Conservation (phyloP, 2,888 invertebrate genomes). For the Leptinotarsa peninsularis region DNA sequence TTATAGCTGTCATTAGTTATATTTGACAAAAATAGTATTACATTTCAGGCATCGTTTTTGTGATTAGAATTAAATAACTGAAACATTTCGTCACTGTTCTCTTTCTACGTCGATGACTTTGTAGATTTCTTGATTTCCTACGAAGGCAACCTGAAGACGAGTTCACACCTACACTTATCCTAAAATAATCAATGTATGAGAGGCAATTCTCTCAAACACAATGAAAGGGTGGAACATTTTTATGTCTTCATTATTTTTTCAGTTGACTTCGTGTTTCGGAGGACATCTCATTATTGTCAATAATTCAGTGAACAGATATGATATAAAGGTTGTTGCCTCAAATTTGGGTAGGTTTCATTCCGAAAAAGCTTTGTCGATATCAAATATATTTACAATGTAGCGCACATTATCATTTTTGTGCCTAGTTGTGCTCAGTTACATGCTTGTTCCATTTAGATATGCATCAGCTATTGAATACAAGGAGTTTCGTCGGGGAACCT, state of each 20-base stretch:
- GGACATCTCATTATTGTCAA: conserved; percentile 36
- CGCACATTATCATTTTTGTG: neutral
- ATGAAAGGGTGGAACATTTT: conserved; percentile 51
- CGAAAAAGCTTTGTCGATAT: neutral
- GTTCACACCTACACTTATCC: conserved; percentile 40
- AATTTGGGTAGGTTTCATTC: neutral
- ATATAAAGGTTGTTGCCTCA: neutral
- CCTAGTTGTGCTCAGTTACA: neutral
- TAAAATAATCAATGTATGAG: conserved; percentile 40
- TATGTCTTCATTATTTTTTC: conserved; percentile 49
- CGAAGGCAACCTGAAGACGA: conserved; percentile 36
- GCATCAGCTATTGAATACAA: too few relatives aligned
- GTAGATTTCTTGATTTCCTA: conserved; percentile 23
- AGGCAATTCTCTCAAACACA: conserved; percentile 46
- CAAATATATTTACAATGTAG: neutral
- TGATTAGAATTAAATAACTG: neutral
- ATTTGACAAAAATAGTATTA: too few relatives aligned
- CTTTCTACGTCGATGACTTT: conserved; percentile 38
- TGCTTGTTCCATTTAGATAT: too few relatives aligned
- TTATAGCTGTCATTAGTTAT: too few relatives aligned
- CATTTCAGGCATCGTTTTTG: neutral
- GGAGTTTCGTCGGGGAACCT: too few relatives aligned
- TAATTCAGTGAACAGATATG: neutral
- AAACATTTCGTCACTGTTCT: neutral
- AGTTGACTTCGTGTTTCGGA: conserved; percentile 46